Evolutionary conservation across 2,888 invertebrate genomes (phyloP).

Genomic region (Caradrina clavipalpis): DNA sequence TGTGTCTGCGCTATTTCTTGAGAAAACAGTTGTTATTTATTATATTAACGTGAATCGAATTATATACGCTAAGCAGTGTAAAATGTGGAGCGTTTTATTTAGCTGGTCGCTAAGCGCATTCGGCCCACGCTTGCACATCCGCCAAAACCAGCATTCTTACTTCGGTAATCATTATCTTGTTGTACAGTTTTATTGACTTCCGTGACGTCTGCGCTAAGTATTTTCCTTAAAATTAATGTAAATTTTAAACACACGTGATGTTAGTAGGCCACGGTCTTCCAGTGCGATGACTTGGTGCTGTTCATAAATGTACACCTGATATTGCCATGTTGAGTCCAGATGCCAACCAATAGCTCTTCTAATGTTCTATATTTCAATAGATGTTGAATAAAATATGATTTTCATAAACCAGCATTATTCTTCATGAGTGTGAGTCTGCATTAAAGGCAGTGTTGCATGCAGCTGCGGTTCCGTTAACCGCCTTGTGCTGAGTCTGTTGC

Average conservation of each 20-base stretch:
- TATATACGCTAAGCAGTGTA: slow-evolving; percentile 68
- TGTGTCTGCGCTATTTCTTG: slow-evolving; percentile 24
- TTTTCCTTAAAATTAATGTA: slow-evolving; percentile 54
- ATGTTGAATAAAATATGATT: slow-evolving; percentile 20
- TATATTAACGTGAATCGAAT: slow-evolving; percentile 71
- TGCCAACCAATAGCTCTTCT: slow-evolving; percentile 8
- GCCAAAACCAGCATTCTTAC: slow-evolving; percentile 74
- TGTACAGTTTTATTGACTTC: slow-evolving; percentile 64
- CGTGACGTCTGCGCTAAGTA: slow-evolving; percentile 55
- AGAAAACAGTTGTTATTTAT: slow-evolving; percentile 63
- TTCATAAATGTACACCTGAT: slow-evolving; percentile 6
- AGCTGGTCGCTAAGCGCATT: slow-evolving; percentile 82
- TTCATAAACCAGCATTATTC: slow-evolving; percentile 44
- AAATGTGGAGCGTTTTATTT: slow-evolving; percentile 79
- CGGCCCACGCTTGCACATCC: slow-evolving; percentile 75
- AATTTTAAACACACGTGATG: slow-evolving; percentile 42
- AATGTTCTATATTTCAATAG: slow-evolving; percentile 12
- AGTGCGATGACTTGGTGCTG: slow-evolving; percentile 35
- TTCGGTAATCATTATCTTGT: slow-evolving; percentile 64
- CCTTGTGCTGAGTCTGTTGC: slow-evolving; percentile 70
- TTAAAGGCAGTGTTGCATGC: slow-evolving; percentile 69
- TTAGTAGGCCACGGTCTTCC: slow-evolving; percentile 61
- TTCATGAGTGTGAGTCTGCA: slow-evolving; percentile 56
- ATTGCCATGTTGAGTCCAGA: not conserved
- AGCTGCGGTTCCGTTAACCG: slow-evolving; percentile 68